Evolutionary conservation across 2,888 invertebrate species (phyloP), one percentile per base, ranked within the genome.

Genomic region (Orgyia antiqua): DNA sequence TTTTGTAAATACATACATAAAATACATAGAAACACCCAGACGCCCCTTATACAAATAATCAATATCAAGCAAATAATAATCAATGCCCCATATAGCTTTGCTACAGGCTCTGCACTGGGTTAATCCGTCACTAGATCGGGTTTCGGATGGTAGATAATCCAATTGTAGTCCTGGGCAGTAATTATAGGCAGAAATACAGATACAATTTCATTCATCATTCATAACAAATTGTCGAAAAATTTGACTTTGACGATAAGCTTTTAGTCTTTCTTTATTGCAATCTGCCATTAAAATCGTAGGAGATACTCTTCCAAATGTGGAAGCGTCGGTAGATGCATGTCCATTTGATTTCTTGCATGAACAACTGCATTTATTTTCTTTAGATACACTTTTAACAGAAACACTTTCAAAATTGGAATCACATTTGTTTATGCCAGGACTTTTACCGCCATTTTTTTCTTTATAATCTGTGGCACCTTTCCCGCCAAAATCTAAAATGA

Each of bases 211-310:
- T 23, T 21, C 10, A 21, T 2, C 12, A 4, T 10, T 23, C 11
- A 23, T 23, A 4, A 50, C 37, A 11, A 51, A 42, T 4, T 41
- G 26, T 10, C 28, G 24, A 1, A 50, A 39, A 32, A 23, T 30
- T 7, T 36, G 31, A 10, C 38, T 24, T 2, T 24, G 33, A 7
- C 21, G 37, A 0, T 26, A n/a, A 2, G 45, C 55, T 13, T 11
- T 33, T 0, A 64, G 17, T n/a, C 68, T 54, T 8, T 59, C 48
- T 15, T 28, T 56, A n/a, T 62, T 66, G 10, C 67, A 67, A 27
- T 70, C 58, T 9, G 49, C 49, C 39, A 56, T 52, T 2, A 67
- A 34, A 0, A 57, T 26, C 1, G 36, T 18, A 0, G 61, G 54
- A 0, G 36, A 27, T 1, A 47, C 3, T 29, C 27, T 29, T 0